Evolutionary conservation across 2,888 invertebrate genomes (phyloP), one percentile per base, ranked within the genome.

Genomic region (Diaperis boleti): DNA sequence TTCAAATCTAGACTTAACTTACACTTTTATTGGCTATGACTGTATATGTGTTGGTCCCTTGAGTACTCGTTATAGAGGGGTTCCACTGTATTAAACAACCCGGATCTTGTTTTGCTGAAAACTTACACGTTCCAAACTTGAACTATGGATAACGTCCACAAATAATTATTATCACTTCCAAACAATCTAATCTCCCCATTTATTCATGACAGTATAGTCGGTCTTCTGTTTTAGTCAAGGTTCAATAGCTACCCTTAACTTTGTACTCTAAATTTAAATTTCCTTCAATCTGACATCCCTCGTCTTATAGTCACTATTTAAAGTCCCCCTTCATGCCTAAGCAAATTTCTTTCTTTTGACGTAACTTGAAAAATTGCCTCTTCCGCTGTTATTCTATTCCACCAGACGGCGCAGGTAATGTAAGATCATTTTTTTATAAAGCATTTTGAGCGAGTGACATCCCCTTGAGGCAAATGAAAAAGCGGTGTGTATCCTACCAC

Each of bases 391-490:
- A 50, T 50, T 50, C 22, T 18, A 15, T 37, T 50, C 37, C 14
- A 15, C 20, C 50, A 50, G 50, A 50, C 50, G 50, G 20, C 33
- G 37, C 35, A 22, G 14, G 33, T 49, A 49, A 49, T 52, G 52
- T 37, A 52, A 52, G 22, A 39, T 37, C 52, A 52, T 52, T 52
- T 52, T 52, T 52, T 37, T 37, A 50, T 50, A 50, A 50, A 11
- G 20, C 50, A 13, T 1, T 14, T n/a, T 7, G 45, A 26, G 29
- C 26, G 2, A 11, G 45, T 22, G 26, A 8, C 37, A 37, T 8
- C 14, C 37, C 18, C 20, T n/a, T 6, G 45, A 45, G 50, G 37
- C 22, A 50, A 50, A 50, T 50, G 50, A 14, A 37, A 37, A 13
- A 33, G 18, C 42, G 42, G 45, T 18, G 15, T 45, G 45, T 45